Conservation (phyloP, 2,888 invertebrate genomes). For the Steinernema carpocapsae region DNA sequence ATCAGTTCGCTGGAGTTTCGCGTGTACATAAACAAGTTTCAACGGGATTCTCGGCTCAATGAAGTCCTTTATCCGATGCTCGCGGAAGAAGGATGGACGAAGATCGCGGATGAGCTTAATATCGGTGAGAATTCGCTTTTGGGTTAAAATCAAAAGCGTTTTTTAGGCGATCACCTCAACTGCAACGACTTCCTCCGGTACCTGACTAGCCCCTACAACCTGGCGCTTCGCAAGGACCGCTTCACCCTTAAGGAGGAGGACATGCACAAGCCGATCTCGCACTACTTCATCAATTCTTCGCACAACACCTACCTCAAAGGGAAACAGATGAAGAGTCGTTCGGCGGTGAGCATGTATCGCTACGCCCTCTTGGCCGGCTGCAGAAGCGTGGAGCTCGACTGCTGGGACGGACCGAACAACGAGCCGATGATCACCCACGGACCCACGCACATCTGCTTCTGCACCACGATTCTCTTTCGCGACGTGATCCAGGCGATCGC, state of each 20-base stretch:
- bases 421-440: constrained; percentile 99
- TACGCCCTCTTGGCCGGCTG: constrained; percentile 94
- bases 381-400: constrained; percentile 95
- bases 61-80: constrained; percentile 77
- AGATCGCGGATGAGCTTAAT: constrained; percentile 2
- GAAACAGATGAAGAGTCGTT: constrained; percentile 87
- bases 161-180: constrained; percentile 75
- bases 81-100: constrained; percentile 38
- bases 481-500: constrained; percentile 94
- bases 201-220: constrained; percentile 89
- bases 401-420: constrained; percentile 90
- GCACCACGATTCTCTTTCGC: constrained; percentile 66
- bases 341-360: constrained; percentile 95
- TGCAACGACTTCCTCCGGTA: constrained; percentile 95
- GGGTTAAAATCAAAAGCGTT: background rate
- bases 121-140: constrained; percentile 2
- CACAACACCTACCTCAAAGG: constrained; percentile 65
- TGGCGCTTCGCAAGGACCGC: constrained; percentile 93
- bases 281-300: constrained; percentile 63
- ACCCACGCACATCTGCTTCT: constrained; percentile 70
- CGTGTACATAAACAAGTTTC: constrained; percentile 71
- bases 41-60: constrained; percentile 94
- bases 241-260: constrained; percentile 75
- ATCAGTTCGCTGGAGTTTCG: constrained; percentile 46
- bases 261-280: constrained; percentile 60